Base-by-base conservation (phyloP, 2,888 invertebrate species). In the Nymphalis c-album region DNA sequence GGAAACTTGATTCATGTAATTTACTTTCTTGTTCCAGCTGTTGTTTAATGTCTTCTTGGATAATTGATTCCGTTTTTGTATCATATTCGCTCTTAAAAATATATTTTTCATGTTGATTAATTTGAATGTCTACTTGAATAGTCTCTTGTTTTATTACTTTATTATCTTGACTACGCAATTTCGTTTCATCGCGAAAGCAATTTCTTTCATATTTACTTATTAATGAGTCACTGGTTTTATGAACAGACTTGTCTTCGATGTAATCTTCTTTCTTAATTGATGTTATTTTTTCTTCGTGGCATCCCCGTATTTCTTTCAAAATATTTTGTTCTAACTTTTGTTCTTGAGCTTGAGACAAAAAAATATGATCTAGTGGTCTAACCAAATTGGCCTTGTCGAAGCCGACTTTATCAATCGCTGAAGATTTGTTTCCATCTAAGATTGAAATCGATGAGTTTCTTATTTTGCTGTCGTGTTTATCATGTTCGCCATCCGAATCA, bases 401-500 rank as follows among this genome's bases (percentile, higher is more conserved):
- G 6, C 8, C n/a, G 7, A n/a, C 13, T 18, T 55, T 72, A 63
- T 84, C 78, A 67, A 75, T 69, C 8, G 60, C 55, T 16, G 57
- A 59, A 62, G 76, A 72, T 68, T 82, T 81, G 68, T 75, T 77
- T 20, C 78, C 77, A 4, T 77, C 76, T 16, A n/a, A 17, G 6
- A 77, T 72, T 8, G 65, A 47, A 26, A 68, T 55, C 53, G 71
- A 61, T 16, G 75, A 75, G 22, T 70, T 74, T 60, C 74, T 59
- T 62, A 74, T 71, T 67, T 67, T 73, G 60, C 55, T 75, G 64
- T 84, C 85, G 16, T 86, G 83, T 72, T 85, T 85, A 50, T 83
- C 77, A 64, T 81, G 82, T 51, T 80, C 81, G 40, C 51, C 53
- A n/a, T 60, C 63, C 51, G 60, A 58, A 47, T 78, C 81, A 63